Conservation (phyloP, 2,113 vertebrate species). For the Pagrus major region DNA sequence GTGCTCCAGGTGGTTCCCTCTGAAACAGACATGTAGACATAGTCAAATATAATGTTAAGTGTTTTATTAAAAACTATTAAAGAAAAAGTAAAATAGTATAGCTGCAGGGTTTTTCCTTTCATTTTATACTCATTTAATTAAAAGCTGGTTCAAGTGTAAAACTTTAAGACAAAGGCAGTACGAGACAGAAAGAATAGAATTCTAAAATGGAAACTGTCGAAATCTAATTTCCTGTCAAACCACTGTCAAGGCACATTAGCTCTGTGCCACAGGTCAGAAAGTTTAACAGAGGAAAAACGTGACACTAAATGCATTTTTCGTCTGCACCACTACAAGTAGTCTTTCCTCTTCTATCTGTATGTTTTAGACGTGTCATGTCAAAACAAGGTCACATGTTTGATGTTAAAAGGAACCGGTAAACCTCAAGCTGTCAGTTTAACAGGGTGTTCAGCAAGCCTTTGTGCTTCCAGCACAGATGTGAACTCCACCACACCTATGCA, state of each 20-base stretch:
- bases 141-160: not conserved
- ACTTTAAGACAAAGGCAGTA: not conserved
- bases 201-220: not conserved
- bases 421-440: conserved; percentile 76
- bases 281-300: not conserved
- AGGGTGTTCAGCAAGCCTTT: conserved; percentile 26
- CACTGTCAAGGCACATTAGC: not conserved
- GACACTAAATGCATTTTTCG: not conserved
- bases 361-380: conserved; percentile 18
- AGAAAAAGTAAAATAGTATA: not conserved
- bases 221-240: not conserved
- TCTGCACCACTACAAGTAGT: not conserved
- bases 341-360: not conserved
- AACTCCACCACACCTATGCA: conserved; percentile 28
- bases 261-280: not conserved
- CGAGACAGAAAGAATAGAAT: not conserved
- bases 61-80: not conserved
- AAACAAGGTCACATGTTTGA: conserved; percentile 5
- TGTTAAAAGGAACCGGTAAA: conserved; percentile 49
- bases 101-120: not conserved
- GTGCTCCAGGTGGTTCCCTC: conserved; percentile 96
- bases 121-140: not conserved
- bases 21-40: conserved; percentile 59
- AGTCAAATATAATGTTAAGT: not conserved
- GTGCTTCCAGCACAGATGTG: conserved; percentile 2